Conservation (phyloP, 1,140 invertebrate genomes). For the Protaetia brevitarsis region DNA sequence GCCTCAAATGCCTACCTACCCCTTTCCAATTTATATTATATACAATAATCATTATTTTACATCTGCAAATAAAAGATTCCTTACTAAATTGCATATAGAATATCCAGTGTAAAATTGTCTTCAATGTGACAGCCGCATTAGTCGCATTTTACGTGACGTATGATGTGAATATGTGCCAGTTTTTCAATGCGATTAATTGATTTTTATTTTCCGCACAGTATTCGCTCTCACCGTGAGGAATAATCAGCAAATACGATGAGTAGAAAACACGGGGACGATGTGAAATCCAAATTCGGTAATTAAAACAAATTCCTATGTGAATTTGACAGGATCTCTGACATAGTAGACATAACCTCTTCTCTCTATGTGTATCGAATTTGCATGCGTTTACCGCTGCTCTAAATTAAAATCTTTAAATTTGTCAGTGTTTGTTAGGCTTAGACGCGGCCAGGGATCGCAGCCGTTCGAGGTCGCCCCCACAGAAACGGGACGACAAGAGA, state of each 20-base stretch:
- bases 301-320: background rate
- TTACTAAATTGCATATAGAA: too few species aligned
- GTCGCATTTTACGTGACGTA: background rate
- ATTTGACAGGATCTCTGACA: background rate
- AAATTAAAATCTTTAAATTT: conserved; percentile 48
- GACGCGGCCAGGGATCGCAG: conserved; percentile 28
- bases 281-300: background rate
- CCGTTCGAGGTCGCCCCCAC: conserved; percentile 42
- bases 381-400: conserved; percentile 24
- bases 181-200: conserved; percentile 1
- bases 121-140: background rate
- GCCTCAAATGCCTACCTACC: too few species aligned
- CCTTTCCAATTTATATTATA: too few species aligned
- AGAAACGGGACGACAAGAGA: conserved; percentile 31
- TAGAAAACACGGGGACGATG: background rate
- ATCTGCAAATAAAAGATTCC: too few species aligned
- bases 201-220: background rate
- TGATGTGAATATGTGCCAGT: background rate
- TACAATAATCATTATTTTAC: too few species aligned
- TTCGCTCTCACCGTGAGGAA: too few species aligned
- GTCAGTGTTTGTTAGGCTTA: conserved; percentile 49
- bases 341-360: conserved; percentile 2
- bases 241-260: background rate
- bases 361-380: background rate
- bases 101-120: background rate